Percentiles rank a stretch among this genome's conserved stretches.
phyloP scores from a whole-genome alignment of 2,888 invertebrate species.

The Nasonovia ribisnigri region DNA sequence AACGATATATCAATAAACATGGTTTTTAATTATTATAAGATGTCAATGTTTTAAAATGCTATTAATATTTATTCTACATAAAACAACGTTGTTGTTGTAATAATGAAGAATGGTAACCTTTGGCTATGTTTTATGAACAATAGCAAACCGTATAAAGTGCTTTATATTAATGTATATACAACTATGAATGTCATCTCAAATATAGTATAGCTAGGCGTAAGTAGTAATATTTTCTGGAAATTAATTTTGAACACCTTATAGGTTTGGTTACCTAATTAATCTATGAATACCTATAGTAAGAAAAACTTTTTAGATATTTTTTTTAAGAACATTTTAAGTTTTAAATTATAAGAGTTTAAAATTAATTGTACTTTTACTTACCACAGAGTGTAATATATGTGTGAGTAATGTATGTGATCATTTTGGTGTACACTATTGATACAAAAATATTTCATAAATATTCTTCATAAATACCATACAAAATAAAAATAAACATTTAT shows the following conservation, averaged over 20 bases:
- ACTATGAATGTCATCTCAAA: background rate
- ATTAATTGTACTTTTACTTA: background rate
- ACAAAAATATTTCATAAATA: background rate
- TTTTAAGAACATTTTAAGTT: background rate
- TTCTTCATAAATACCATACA: background rate
- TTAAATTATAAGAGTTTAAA: background rate
- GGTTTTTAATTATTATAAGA: background rate
- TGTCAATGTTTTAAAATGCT: background rate
- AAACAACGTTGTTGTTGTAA: too few species aligned
- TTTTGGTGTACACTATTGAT: background rate
- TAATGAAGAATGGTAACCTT: background rate
- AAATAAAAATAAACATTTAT: background rate
- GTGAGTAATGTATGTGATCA: background rate
- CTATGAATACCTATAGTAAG: background rate
- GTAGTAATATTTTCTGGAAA: background rate
- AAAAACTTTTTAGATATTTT: background rate
- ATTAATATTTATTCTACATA: background rate
- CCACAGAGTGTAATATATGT: background rate
- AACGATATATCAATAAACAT: background rate
- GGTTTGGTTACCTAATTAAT: too few species aligned
- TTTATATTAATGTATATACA: background rate
- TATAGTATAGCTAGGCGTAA: too few species aligned
- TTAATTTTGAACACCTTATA: background rate
- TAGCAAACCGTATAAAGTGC: background rate
- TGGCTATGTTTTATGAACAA: background rate